Evolutionary conservation across 2,888 invertebrate species (phyloP).

Genomic region (Saturnia pavonia): DNA sequence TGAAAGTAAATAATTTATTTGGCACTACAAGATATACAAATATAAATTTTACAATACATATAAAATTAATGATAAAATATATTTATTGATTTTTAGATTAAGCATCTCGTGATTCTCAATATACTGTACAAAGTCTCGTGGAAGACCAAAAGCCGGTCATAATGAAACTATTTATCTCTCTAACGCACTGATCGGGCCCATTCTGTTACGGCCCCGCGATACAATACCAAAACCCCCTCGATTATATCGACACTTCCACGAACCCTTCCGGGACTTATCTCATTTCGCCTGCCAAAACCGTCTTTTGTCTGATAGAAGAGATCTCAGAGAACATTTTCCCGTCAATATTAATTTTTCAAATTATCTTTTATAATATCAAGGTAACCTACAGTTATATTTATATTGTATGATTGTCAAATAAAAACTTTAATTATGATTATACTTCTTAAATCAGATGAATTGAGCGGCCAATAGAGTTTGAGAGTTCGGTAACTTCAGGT

Average conservation of each 20-base stretch:
- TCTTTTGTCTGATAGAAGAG: conserved; percentile 15
- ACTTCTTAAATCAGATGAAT: no score
- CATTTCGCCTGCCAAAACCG: conserved; percentile 15
- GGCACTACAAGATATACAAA: no score
- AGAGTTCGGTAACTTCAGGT: no score
- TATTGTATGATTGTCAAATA: neutral
- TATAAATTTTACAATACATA: no score
- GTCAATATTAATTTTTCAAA: neutral
- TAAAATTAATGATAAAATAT: neutral
- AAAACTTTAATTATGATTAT: no score
- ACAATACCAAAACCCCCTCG: conserved; percentile 40
- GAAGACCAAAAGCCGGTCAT: conserved; percentile 67
- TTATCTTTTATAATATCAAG: neutral
- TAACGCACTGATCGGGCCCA: conserved; percentile 58
- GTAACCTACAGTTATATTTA: neutral
- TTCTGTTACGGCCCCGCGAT: conserved; percentile 42
- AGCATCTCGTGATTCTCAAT: conserved; percentile 34
- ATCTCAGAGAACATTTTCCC: conserved; percentile 14
- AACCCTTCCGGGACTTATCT: conserved; percentile 30
- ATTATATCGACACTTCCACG: conserved; percentile 32
- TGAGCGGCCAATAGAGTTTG: no score
- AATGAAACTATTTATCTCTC: conserved; percentile 77
- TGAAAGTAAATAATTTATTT: no score
- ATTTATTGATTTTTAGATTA: neutral
- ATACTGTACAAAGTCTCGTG: conserved; percentile 48